A percentile compares a stretch with the other conserved stretches of the same genome.
Evolutionary conservation across 2,888 invertebrate genomes (phyloP).

Genomic region (Macrophya annulata): DNA sequence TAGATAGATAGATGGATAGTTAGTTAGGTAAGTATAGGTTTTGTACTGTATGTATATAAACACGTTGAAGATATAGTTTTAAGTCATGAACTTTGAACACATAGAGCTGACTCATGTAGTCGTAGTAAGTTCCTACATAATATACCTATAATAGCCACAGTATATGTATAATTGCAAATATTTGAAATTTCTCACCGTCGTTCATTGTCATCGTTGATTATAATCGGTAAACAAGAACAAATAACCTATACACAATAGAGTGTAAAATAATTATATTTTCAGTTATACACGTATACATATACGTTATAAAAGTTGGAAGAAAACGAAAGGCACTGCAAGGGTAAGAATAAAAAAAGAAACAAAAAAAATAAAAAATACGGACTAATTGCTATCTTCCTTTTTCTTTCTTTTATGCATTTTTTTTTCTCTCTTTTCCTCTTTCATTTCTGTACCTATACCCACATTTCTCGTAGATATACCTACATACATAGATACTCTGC

Average conservation of each 20-base stretch:
- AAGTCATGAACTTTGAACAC: conserved; percentile 33
- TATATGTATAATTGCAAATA: background rate
- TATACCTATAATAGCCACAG: background rate
- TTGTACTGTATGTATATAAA: background rate
- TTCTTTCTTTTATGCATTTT: background rate
- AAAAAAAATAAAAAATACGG: too few species aligned
- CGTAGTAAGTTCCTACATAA: background rate
- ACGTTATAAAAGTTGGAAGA: too few species aligned
- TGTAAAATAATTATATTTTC: background rate
- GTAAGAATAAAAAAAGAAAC: background rate
- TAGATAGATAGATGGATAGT: background rate
- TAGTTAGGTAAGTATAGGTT: background rate
- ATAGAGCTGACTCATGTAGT: conserved; percentile 15
- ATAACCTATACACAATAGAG: background rate
- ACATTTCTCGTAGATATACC: background rate
- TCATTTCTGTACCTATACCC: too few species aligned
- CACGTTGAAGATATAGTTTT: background rate
- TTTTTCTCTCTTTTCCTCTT: background rate
- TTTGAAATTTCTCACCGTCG: background rate
- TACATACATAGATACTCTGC: background rate
- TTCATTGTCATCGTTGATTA: background rate
- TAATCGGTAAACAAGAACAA: background rate
- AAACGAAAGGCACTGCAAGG: background rate
- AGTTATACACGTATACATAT: background rate
- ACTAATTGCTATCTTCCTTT: too few species aligned